Conservation (phyloP, 1,140 invertebrate genomes). For the Penaeus indicus region DNA sequence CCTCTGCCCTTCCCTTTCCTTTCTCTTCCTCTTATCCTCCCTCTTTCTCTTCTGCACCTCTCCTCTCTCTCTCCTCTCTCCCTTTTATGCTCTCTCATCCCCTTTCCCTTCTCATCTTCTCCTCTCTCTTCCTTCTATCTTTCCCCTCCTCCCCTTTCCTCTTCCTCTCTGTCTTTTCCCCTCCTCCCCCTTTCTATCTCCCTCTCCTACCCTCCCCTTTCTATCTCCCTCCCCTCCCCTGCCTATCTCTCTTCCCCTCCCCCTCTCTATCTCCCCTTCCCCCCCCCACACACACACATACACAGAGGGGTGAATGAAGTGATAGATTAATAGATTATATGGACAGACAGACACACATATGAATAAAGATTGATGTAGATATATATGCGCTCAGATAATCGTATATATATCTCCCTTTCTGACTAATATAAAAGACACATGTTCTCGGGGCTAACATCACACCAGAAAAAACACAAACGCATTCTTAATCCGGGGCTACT, state of each 20-base stretch:
- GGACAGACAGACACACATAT: background rate
- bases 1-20: background rate
- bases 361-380: background rate
- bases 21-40: background rate
- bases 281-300: background rate
- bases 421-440: background rate
- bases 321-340: background rate
- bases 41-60: background rate
- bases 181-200: constrained; percentile 10
- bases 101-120: background rate
- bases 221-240: background rate
- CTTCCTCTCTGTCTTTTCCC: background rate
- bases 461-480: background rate
- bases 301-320: background rate
- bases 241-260: too few species aligned
- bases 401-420: background rate
- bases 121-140: background rate
- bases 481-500: too few species aligned
- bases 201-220: background rate
- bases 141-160: background rate
- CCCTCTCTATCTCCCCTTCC: background rate
- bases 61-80: background rate
- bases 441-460: background rate
- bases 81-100: background rate
- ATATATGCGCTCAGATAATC: background rate